Evolutionary conservation across 2,113 vertebrate genomes (phyloP), one percentile per base, ranked within the genome.

Genomic region (Ciconia stormi): DNA sequence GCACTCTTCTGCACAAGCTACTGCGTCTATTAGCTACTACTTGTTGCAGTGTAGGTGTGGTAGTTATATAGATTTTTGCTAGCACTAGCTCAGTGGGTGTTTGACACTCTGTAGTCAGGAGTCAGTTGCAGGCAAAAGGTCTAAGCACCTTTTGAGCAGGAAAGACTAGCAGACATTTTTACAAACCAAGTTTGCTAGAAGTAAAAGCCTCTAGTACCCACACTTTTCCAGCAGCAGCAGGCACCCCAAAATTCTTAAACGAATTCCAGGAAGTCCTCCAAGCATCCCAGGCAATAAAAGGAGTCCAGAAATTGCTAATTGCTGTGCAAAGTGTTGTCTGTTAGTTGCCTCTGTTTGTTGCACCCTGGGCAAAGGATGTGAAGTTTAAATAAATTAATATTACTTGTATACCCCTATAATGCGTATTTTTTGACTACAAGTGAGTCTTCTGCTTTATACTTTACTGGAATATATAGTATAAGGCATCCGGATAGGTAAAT

Each of bases 381-480:
- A 91, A 71, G 18, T 56, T 76, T 47, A 89, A 86, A 80, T 70
- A 74, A 87, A 65, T 87, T 36, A 73, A 16, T 76, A 49, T 49
- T 84, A 55, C 44, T 79, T 63, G 19, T 34, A 27, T 59, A 74
- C 36, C 6, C 50, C 38, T 66, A 40, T 42, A 65, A 86, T 36
- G 2, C 17, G 16, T n/a, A 11, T 25, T 77, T 93, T 56, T 56
- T 29, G 20, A 44, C 72, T 44, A 66, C 58, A 63, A 74, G 14
- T 10, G 12, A 74, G 23, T 59, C 36, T 92, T 79, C 36, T 77
- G 46, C 63, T 94, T 94, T 88, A 83, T 84, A 82, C 34, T 95
- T 97, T 70, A 91, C 80, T 69, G 82, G 69, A 77, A 20, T 69
- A 89, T 85, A 90, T 21, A 80, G 13, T 92, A 87, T 85, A 91